Percentiles rank a stretch among this genome's conserved stretches.
phyloP scores from a whole-genome alignment of 2,113 vertebrate genomes.

The Cephalopholis sonnerati region DNA sequence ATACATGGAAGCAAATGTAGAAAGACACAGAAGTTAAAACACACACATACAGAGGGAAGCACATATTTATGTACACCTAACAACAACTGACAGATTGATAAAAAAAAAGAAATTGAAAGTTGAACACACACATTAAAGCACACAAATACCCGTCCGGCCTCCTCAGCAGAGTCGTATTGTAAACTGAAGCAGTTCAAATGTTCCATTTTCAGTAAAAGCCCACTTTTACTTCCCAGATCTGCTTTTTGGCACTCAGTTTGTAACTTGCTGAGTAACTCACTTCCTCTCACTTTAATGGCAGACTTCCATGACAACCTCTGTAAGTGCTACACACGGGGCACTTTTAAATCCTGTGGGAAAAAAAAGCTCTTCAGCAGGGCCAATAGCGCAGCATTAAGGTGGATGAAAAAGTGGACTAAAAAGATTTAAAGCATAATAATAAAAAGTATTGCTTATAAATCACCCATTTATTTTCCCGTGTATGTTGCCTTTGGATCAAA shows the following conservation, averaged over 20 bases:
- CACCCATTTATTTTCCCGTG: constrained; percentile 17
- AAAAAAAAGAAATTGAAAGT: background rate
- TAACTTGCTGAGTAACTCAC: constrained; percentile 6
- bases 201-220: constrained; percentile 14
- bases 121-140: constrained; percentile 5
- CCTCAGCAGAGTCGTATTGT: background rate
- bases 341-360: background rate
- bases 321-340: constrained; percentile 12
- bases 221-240: background rate
- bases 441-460: constrained; percentile 38
- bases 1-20: constrained; percentile 15
- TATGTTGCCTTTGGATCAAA: constrained; percentile 54
- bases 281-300: constrained; percentile 29
- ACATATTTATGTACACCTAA: constrained; percentile 1
- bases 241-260: background rate
- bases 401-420: constrained; percentile 21
- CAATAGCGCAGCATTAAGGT: background rate
- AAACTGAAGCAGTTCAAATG: background rate
- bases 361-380: background rate
- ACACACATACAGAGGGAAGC: background rate
- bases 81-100: constrained; percentile 1
- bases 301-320: background rate
- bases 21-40: constrained; percentile 20
- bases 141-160: background rate
- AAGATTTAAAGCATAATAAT: constrained; percentile 22